phyloP scores from a whole-genome alignment of 2,888 invertebrate species.

The Drosophila trichaetosa region DNA sequence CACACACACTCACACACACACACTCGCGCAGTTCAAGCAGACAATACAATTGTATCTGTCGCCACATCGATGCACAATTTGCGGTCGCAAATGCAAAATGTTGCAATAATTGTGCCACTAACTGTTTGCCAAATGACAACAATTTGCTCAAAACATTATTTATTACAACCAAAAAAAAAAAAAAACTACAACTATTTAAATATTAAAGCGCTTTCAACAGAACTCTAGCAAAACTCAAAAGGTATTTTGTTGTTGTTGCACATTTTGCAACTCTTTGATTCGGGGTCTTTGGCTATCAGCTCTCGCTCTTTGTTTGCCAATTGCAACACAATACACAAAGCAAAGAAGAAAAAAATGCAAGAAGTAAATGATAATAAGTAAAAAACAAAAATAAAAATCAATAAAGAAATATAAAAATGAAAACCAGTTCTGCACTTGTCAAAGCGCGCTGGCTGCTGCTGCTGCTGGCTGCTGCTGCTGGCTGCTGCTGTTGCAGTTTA shows the following conservation, averaged over 20 bases:
- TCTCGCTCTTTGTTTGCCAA: conserved; percentile 9
- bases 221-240: not conserved
- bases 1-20: not conserved
- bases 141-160: not conserved
- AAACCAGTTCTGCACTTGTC: conserved; percentile 49
- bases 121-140: not conserved
- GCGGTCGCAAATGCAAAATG: conserved; percentile 7
- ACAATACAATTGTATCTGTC: conserved; percentile 22
- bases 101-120: conserved; percentile 4
- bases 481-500: conserved; percentile 18
- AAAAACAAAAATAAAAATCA: not conserved
- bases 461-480: conserved; percentile 3
- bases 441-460: conserved; percentile 14
- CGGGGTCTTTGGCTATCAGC: conserved; percentile 19
- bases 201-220: not conserved
- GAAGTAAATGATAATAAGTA: conserved; percentile 4
- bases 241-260: not conserved
- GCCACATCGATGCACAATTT: conserved; percentile 16
- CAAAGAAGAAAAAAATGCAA: not conserved
- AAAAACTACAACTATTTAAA: not conserved
- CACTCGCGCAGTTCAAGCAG: conserved; percentile 1
- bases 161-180: not conserved
- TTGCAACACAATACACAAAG: conserved; percentile 2
- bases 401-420: conserved; percentile 21
- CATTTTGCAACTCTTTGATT: not conserved